phyloP scores from a whole-genome alignment of 2,888 invertebrate genomes.

The Incurvaria masculella region DNA sequence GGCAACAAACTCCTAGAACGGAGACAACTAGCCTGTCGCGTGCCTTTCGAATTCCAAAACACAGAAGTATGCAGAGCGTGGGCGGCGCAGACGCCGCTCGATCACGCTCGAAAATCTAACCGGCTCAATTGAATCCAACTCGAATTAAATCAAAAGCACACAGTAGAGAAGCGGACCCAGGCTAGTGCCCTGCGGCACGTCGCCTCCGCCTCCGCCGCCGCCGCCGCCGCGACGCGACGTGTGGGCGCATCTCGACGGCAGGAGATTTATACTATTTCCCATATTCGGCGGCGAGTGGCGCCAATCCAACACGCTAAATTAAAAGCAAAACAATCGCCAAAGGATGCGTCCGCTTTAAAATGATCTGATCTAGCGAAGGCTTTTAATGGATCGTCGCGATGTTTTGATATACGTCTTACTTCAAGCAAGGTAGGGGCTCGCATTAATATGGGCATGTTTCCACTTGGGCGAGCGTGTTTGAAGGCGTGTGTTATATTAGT shows the following conservation, averaged over 20 bases:
- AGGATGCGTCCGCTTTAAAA: constrained; percentile 23
- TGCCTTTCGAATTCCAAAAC: constrained; percentile 52
- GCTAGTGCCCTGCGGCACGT: not conserved
- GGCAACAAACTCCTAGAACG: too few relatives aligned
- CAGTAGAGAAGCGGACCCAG: constrained; percentile 21
- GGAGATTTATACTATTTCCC: constrained; percentile 55
- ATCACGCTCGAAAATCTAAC: constrained; percentile 24
- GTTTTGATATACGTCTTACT: constrained; percentile 39
- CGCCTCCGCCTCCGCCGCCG: constrained; percentile 30
- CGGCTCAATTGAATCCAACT: constrained; percentile 33
- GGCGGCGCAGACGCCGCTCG: constrained; percentile 37
- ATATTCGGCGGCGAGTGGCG: constrained; percentile 51
- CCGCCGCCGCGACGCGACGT: constrained; percentile 23
- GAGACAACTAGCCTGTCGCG: constrained; percentile 32
- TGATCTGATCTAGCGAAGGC: constrained; percentile 8
- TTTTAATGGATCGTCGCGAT: constrained; percentile 40
- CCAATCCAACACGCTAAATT: constrained; percentile 27
- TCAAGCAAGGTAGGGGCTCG: not conserved
- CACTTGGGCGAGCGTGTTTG: not conserved
- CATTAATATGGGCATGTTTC: not conserved
- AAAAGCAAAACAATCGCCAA: constrained; percentile 44
- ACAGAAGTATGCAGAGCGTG: constrained; percentile 23
- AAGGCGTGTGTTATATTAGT: constrained; percentile 3
- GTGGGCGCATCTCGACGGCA: constrained; percentile 23
- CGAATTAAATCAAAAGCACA: constrained; percentile 4